Evolutionary conservation across 2,888 invertebrate species (phyloP).

Genomic region (Torymus auratus): DNA sequence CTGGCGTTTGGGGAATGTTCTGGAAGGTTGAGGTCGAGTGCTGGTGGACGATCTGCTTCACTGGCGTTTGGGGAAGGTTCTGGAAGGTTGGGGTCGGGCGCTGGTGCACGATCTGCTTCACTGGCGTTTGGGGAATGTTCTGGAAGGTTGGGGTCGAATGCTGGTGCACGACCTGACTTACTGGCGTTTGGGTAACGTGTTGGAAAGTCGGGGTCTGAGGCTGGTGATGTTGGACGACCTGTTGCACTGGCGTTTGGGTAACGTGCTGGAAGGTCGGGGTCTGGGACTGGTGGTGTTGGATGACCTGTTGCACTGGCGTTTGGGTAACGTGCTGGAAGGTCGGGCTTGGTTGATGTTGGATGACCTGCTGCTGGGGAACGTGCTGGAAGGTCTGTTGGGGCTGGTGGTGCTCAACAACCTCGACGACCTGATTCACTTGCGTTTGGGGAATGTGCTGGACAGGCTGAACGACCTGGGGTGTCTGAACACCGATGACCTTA

Average conservation of each 20-base stretch:
- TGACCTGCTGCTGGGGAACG: constrained; percentile 19
- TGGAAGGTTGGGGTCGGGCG: background rate
- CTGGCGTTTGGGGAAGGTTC: too few species aligned
- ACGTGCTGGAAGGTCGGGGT: background rate
- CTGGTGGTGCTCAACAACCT: constrained; percentile 7
- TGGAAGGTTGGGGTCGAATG: constrained; percentile 1
- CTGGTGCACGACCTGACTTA: too few species aligned
- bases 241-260: constrained; percentile 18
- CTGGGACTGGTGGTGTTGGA: constrained; percentile 27
- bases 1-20: constrained; percentile 5
- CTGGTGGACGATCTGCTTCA: background rate
- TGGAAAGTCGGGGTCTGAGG: background rate
- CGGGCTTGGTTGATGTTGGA: constrained; percentile 23
- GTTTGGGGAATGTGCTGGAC: background rate
- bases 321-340: background rate
- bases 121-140: constrained; percentile 3
- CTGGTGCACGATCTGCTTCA: constrained; percentile 34
- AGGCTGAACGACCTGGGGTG: constrained; percentile 18
- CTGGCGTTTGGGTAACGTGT: too few species aligned
- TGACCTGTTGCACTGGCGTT: constrained; percentile 9
- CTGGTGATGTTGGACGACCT: constrained; percentile 24
- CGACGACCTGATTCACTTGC: too few species aligned
- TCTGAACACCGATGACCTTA: constrained; percentile 61
- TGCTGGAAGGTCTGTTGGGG: constrained; percentile 48
- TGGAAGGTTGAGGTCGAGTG: constrained; percentile 7